Percentiles rank a stretch among this genome's conserved stretches.
phyloP scores from a whole-genome alignment of 2,797 vertebrate species.

The Sardinella longiceps region DNA sequence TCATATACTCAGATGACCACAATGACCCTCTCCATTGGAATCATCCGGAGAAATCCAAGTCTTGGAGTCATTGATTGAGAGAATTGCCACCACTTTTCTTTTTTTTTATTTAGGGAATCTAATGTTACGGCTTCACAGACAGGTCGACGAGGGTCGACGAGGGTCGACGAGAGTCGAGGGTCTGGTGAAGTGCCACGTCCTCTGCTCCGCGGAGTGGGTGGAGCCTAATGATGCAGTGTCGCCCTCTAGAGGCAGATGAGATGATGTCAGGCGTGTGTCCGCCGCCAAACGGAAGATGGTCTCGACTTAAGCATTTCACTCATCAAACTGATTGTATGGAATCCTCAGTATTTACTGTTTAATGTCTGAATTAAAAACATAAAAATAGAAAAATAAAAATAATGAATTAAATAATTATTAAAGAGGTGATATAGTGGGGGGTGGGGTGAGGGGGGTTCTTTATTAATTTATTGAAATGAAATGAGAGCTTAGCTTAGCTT shows the following conservation, averaged over 20 bases:
- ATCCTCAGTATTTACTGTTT: neutral
- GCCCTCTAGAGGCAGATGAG: neutral
- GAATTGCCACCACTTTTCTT: too few species aligned
- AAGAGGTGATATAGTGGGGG: neutral
- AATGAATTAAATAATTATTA: too few species aligned
- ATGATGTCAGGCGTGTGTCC: neutral
- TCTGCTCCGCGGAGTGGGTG: neutral
- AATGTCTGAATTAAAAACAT: neutral
- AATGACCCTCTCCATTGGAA: neutral
- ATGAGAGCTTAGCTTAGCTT: too few species aligned
- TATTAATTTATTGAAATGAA: constrained; percentile 9
- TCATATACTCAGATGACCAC: neutral
- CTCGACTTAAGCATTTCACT: constrained; percentile 17
- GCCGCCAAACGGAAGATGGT: neutral
- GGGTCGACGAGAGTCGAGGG: too few species aligned
- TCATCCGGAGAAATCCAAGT: neutral
- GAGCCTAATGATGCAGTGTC: neutral
- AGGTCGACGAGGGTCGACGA: too few species aligned
- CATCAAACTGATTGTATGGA: constrained; percentile 22
- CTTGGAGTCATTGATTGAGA: too few species aligned
- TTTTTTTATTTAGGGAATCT: neutral
- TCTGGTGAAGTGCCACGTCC: neutral
- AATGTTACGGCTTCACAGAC: neutral
- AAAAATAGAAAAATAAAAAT: constrained; percentile 3
- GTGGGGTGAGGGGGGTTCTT: neutral